Percentiles rank a stretch among this genome's conserved stretches.
These are phyloP conservation scores for Aspiorhynchus laticeps DNA, from an alignment of 2,113 vertebrate species.

Conservation along the genomic window DNA sequence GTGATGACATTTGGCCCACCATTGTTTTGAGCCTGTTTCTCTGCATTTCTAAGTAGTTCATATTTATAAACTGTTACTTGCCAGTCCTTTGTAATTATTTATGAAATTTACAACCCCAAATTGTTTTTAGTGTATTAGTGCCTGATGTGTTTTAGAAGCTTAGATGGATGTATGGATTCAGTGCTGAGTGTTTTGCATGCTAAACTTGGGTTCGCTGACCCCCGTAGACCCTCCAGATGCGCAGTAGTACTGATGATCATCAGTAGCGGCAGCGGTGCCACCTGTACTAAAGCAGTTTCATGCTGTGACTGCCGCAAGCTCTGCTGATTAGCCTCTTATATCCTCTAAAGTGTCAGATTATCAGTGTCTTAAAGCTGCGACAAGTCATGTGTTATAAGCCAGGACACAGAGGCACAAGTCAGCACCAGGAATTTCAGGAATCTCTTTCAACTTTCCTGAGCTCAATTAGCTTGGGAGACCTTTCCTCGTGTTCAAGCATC, in stretches of 20 bases:
- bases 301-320: not conserved
- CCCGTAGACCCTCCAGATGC: not conserved
- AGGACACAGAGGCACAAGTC: constrained; percentile 16
- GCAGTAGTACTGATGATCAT: constrained; percentile 1
- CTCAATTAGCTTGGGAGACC: constrained; percentile 12
- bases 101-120: no score
- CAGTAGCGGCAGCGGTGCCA: not conserved
- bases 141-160: not conserved
- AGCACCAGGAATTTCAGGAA: constrained; percentile 47
- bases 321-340: not conserved
- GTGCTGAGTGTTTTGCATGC: not conserved
- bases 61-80: not conserved
- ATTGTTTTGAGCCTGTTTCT: not conserved
- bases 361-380: constrained; percentile 15
- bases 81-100: no score
- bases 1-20: not conserved
- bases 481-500: constrained; percentile 16
- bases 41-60: not conserved
- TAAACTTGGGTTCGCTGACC: not conserved
- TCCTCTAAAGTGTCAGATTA: constrained; percentile 5
- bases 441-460: constrained; percentile 27
- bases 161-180: not conserved
- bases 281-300: constrained; percentile 3
- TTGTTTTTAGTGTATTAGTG: not conserved
- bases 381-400: constrained; percentile 38